Conservation (phyloP, 1,140 invertebrate genomes). For the Zaprionus tsacasi region DNA sequence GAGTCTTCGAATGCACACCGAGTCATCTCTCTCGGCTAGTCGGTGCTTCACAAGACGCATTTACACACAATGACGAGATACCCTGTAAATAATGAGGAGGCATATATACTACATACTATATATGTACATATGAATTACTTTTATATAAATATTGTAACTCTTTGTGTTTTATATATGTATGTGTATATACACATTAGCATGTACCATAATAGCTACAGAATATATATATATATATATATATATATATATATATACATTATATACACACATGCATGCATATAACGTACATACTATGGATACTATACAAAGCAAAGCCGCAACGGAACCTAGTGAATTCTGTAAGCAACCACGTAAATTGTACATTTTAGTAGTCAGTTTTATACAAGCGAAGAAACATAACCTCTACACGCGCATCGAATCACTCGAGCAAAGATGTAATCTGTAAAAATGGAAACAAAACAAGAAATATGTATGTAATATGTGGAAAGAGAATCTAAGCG, state of each 20-base stretch:
- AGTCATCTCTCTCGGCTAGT: background rate
- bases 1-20: background rate
- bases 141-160: slow-evolving; percentile 77
- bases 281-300: slow-evolving; percentile 4
- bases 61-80: slow-evolving; percentile 23
- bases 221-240: slow-evolving; percentile 3
- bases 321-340: slow-evolving; percentile 47
- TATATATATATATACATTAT: slow-evolving; percentile 20
- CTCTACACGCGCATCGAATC: slow-evolving; percentile 7
- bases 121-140: slow-evolving; percentile 20
- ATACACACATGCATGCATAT: slow-evolving; percentile 11
- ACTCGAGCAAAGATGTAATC: slow-evolving; percentile 37
- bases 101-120: slow-evolving; percentile 1
- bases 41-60: slow-evolving; percentile 14
- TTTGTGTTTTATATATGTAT: slow-evolving; percentile 47
- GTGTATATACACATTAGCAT: no score
- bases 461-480: slow-evolving; percentile 3
- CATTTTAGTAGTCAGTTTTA: slow-evolving; percentile 68
- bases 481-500: slow-evolving; percentile 15
- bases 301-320: slow-evolving; percentile 12
- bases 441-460: slow-evolving; percentile 51
- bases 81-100: slow-evolving; percentile 37
- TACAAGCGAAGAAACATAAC: slow-evolving; percentile 32
- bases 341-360: slow-evolving; percentile 72
- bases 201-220: background rate